These are phyloP conservation scores for Junonia oenone DNA, from an alignment of 2,888 invertebrate genomes.

Conservation along the genomic window DNA sequence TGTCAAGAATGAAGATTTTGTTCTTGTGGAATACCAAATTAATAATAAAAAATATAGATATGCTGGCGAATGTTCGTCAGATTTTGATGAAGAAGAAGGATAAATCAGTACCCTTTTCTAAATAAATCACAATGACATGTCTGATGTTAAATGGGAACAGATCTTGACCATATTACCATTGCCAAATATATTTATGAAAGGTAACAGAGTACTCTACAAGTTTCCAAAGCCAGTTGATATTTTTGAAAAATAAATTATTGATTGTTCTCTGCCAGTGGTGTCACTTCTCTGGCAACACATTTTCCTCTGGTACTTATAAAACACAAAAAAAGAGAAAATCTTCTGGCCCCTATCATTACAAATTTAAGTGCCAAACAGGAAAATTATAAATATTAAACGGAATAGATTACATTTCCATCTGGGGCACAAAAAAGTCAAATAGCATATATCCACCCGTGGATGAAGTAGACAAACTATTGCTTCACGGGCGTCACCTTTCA, in stretches of 20 bases:
- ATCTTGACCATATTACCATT: slow-evolving; percentile 9
- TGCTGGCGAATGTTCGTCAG: slow-evolving; percentile 30
- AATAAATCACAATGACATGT: slow-evolving; percentile 25
- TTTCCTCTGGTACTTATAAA: too few species aligned
- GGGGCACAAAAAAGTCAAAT: too few species aligned
- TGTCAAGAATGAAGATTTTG: slow-evolving; percentile 30
- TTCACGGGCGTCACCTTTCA: too few species aligned
- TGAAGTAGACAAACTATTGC: too few species aligned
- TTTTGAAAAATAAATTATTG: slow-evolving; percentile 30
- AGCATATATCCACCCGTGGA: too few species aligned
- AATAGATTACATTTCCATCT: too few species aligned
- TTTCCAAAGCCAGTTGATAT: slow-evolving; percentile 1
- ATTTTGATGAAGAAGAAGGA: slow-evolving; percentile 30
- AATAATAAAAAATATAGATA: slow-evolving; percentile 23
- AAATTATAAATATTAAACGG: too few species aligned
- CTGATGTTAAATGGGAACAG: slow-evolving; percentile 28
- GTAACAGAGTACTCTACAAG: slow-evolving; percentile 1
- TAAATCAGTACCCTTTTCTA: slow-evolving; percentile 26
- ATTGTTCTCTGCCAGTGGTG: too few species aligned
- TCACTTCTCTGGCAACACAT: too few species aligned
- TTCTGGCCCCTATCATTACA: too few species aligned
- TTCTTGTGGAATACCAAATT: slow-evolving; percentile 10
- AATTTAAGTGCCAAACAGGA: too few species aligned
- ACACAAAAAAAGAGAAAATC: too few species aligned
- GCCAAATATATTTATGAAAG: background rate